Percentiles rank a stretch among this genome's conserved stretches.
These are phyloP conservation scores for Eulemur macaco DNA, from an alignment of 2,113 vertebrate genomes.

Conservation along the genomic window DNA sequence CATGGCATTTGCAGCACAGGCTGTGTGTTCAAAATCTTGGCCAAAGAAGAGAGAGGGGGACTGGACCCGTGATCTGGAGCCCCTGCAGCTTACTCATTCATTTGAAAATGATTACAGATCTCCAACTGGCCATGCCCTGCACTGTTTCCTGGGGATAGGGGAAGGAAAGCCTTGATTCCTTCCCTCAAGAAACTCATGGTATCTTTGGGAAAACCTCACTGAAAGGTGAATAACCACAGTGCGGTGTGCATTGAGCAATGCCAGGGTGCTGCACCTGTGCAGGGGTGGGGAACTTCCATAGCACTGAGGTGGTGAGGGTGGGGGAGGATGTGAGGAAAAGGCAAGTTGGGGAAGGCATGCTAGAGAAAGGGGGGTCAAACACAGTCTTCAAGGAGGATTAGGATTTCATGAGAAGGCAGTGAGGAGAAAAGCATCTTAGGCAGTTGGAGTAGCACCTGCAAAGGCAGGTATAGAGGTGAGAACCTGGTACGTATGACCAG, in stretches of 20 bases:
- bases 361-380: background rate
- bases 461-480: background rate
- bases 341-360: background rate
- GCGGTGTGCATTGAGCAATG: background rate
- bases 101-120: background rate
- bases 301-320: background rate
- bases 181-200: background rate
- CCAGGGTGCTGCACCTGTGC: background rate
- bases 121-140: background rate
- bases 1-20: background rate
- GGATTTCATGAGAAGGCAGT: background rate
- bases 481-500: background rate
- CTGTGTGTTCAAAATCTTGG: background rate
- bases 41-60: background rate
- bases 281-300: background rate
- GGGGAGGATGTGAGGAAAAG: background rate
- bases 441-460: fast-evolving
- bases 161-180: background rate
- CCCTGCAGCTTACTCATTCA: background rate
- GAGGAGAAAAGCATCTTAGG: background rate
- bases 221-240: background rate
- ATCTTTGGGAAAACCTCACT: background rate
- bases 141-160: background rate
- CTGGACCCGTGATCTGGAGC: background rate
- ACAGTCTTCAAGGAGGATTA: background rate